Evolutionary conservation across 2,888 invertebrate species (phyloP), one percentile per base, ranked within the genome.

Genomic region (Ecdyonurus torrentis): DNA sequence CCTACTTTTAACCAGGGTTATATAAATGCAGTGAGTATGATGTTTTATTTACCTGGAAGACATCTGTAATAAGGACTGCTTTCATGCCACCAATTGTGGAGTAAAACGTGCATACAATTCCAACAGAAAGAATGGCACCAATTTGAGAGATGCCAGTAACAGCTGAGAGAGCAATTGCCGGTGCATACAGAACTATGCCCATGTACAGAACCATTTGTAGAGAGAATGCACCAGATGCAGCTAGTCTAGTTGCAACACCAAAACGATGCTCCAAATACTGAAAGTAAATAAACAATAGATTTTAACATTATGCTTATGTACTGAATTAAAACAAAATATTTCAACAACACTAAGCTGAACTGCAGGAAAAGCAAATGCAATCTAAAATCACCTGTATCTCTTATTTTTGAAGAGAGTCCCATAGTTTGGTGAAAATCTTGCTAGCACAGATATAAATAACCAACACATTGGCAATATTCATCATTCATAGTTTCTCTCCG

Each of bases 101-200:
- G 70, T 92, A 92, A 72, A 92, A 88, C 0, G 91, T 89, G 71
- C 91, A 92, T 2, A 85, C 89, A 59, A 87, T 71, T 1, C 80
- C 89, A 63, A 89, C 84, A 1, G 83, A 79, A 63, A 91, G 72
- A 67, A 92, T 87, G 1, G 91, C 89, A 66, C 83, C 77, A 25
- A 83, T 73, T 75, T 85, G 82, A 65, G 83, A 82, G 5, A 91
- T 75, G n/a, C 89, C 89, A 1, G 91, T 91, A 25, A 91, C 86
- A 1, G 94, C 84, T 73, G 73, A 73, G 2, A 97, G 74, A 0
- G 95, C 94, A 67, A 97, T 78, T 0, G 96, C 89, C 1, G 97
- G 96, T 0, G 96, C 95, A 74, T 91, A 97, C 7, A 97, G 76
- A 20, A 94, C 96, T 68, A 97, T 89, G 1, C 94, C 90, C 79